These are phyloP conservation scores for Apteryx owenii DNA, from an alignment of 2,113 vertebrate species.

Conservation along the genomic window DNA sequence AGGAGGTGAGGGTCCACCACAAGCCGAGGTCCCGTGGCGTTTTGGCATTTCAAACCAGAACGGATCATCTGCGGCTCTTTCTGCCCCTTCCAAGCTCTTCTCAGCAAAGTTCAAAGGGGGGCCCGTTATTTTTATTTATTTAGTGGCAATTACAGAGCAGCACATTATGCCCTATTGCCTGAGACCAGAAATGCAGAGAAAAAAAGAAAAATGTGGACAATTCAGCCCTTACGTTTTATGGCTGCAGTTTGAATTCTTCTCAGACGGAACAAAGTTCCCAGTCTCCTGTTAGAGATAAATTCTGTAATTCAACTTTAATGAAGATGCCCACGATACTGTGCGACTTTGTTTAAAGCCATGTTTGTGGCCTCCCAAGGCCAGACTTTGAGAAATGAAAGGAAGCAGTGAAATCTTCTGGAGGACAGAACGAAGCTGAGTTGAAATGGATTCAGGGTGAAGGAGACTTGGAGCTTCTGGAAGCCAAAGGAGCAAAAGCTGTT, in stretches of 20 bases:
- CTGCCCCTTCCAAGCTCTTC: not conserved
- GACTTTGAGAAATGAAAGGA: not conserved
- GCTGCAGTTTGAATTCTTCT: not conserved
- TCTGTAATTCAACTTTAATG: not conserved
- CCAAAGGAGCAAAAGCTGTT: not conserved
- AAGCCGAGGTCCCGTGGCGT: fast-evolving
- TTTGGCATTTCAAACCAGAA: not conserved
- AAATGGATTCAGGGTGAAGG: not conserved
- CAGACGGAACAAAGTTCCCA: no score
- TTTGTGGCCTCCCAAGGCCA: not conserved
- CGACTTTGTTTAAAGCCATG: not conserved
- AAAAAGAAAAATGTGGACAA: no score
- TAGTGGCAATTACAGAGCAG: no score
- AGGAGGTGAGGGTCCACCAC: not conserved
- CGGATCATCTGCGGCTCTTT: not conserved
- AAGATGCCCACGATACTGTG: not conserved
- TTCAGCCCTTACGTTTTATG: not conserved
- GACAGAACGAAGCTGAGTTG: not conserved
- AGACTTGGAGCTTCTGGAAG: not conserved
- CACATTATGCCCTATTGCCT: no score
- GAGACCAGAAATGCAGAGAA: not conserved
- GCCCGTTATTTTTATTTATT: not conserved
- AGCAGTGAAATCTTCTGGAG: not conserved
- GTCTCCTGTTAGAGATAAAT: no score
- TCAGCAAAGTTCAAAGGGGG: not conserved